Base-by-base conservation (phyloP, 2,113 vertebrate genomes). In the Pipa parva region DNA sequence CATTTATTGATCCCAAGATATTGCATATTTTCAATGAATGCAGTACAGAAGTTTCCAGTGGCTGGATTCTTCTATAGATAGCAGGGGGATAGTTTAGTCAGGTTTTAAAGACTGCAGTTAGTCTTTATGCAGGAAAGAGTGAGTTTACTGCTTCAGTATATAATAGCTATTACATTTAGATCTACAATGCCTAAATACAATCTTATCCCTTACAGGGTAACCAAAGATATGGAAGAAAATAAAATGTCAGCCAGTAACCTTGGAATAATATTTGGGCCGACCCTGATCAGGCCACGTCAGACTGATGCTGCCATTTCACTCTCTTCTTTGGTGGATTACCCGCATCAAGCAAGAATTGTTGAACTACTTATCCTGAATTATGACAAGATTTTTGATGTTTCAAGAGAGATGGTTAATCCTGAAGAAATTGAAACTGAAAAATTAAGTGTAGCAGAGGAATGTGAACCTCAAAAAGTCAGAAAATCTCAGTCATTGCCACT, bases 211-310 rank as follows among this genome's bases (percentile, higher is more conserved):
- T 74, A 1, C 77, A 99, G 97, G 75, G 96, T 99, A 25, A 87
- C 88, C 0, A 91, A 95, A 71, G 86, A 86, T 20, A 89, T 89
- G 0, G 94, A 95, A 71, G 95, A 99, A 86, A 99, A 99, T 62
- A 99, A 98, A 81, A 99, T 99, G 97, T 94, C 93, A 1, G 92
- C 97, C 72, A 95, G 93, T 75, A 99, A 99, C 72, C 85, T 99
- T 59, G 96, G 95, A 0, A 94, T 99, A 68, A 97, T 99, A 83
- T 99, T 99, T 50, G 97, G 97, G 11, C 97, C 97, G 5, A 98
- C 93, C 4, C 88, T 99, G 39, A 90, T 99, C 74, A 95, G 95
- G 64, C 95, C 94, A 0, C 87, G 93, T 67, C 93, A 95, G 76
- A 87, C 89, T 0, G 87, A 96, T 28, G 93, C 94, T 0, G 92